phyloP scores from a whole-genome alignment of 2,113 vertebrate genomes.

The Aleadryas rufinucha region DNA sequence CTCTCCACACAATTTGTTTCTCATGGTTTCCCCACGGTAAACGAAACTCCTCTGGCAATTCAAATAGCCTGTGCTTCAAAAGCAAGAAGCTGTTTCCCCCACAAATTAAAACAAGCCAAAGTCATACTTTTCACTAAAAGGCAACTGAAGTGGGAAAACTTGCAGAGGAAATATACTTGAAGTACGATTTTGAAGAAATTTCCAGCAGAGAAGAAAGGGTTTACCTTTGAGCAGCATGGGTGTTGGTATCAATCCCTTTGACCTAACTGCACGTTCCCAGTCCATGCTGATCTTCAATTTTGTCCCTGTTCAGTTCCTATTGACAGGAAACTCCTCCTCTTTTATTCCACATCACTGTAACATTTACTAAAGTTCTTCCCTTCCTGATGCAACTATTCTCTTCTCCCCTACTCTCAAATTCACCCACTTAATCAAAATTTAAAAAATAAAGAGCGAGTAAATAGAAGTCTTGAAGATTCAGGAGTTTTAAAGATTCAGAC shows the following conservation, averaged over 20 bases:
- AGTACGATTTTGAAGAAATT: neutral
- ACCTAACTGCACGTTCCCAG: neutral
- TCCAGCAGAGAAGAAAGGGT: neutral
- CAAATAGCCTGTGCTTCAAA: neutral
- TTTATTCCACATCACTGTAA: neutral
- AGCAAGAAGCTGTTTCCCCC: neutral
- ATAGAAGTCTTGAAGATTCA: neutral
- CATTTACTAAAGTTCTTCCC: neutral
- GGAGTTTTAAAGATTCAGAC: neutral
- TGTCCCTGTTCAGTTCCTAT: neutral
- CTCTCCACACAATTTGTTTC: neutral
- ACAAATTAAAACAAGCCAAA: neutral
- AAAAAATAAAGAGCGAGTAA: neutral
- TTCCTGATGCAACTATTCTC: neutral
- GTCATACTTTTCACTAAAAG: neutral
- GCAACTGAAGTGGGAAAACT: neutral
- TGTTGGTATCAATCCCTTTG: neutral
- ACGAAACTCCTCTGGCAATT: neutral
- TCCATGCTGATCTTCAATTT: neutral
- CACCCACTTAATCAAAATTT: neutral
- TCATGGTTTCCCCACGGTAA: neutral
- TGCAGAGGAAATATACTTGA: neutral
- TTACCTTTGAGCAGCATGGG: neutral
- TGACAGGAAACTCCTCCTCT: neutral
- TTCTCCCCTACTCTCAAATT: neutral